Evolutionary conservation across 2,797 vertebrate genomes (phyloP), one percentile per base, ranked within the genome.

Genomic region (Paguma larvata): DNA sequence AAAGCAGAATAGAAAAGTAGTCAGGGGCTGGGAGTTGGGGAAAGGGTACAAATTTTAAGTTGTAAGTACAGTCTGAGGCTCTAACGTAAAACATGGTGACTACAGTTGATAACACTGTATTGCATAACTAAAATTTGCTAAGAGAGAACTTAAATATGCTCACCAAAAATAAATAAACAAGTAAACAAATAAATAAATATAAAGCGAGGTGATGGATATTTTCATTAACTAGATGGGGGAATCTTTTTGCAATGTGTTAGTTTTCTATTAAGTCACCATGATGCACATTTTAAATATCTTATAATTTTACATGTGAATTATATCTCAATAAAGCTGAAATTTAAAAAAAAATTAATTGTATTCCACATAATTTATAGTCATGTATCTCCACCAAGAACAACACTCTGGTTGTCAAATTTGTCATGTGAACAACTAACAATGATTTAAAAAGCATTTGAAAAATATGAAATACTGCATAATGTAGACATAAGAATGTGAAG

Each of bases 401-500:
- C 2, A 78, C 72, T 68, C 84, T 80, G 44, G 13, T 95, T 87
- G 53, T 80, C 80, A 78, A 67, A 77, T 91, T 85, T 56, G 16
- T 63, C 75, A 70, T 25, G 46, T 68, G 59, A 92, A 70, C 25
- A 92, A 75, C 32, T 70, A 59, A 51, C 82, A 68, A 63, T 78
- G 78, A 96, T 11, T 16, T 59, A 3, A 30, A 62, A 85, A 48
- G n/a, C 18, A 77, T 63, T 38, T 80, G 51, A 30, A 92, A 89
- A 86, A 94, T 84, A 38, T 15, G 34, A 88, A 78, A 89, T 67
- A 13, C 30, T 88, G 25, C 6, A 27, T 82, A 85, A 68, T 41
- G 92, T 85, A 85, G 41, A 88, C 79, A 90, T 78, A 93, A 59
- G 18, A 86, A 56, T 62, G 67, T 23, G 51, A 87, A 70, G 10